Percentiles rank a stretch among this genome's conserved stretches.
Evolutionary conservation across 1,140 invertebrate genomes (phyloP).

Genomic region (Drosophila obscura): DNA sequence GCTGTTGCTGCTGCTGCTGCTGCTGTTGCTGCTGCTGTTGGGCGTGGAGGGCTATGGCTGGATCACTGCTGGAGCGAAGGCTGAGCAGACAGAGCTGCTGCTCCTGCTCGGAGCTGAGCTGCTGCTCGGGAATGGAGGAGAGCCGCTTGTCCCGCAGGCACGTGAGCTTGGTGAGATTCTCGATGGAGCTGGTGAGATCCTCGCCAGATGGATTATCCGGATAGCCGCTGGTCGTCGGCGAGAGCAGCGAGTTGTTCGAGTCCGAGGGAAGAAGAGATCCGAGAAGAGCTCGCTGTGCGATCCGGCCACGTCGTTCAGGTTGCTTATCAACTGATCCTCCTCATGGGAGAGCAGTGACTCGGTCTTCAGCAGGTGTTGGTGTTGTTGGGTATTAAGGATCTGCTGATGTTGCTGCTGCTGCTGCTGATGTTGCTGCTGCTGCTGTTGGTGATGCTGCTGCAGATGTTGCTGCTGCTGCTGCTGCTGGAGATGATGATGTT

Average conservation of each 20-base stretch:
- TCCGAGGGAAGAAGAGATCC: constrained; percentile 79
- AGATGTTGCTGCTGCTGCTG: constrained; percentile 51
- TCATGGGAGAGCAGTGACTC: constrained; percentile 71
- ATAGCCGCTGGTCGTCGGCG: constrained; percentile 64
- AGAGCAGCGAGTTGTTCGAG: constrained; percentile 78
- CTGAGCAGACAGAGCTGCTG: constrained; percentile 72
- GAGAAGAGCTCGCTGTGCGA: constrained; percentile 78
- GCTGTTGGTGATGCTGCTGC: constrained; percentile 49
- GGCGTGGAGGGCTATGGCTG: constrained; percentile 75
- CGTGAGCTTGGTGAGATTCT: constrained; percentile 80
- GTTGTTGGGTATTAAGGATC: constrained; percentile 27
- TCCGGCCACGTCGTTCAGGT: constrained; percentile 70
- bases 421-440: constrained; percentile 48
- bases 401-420: constrained; percentile 41
- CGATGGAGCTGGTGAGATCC: constrained; percentile 76
- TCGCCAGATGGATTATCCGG: constrained; percentile 60
- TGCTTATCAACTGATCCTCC: constrained; percentile 77
- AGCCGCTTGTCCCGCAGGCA: constrained; percentile 82
- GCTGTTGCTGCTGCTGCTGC: constrained; percentile 45
- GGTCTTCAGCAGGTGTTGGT: constrained; percentile 47
- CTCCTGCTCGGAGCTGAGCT: constrained; percentile 67
- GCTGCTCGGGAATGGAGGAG: constrained; percentile 83
- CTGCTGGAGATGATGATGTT: constrained; percentile 47
- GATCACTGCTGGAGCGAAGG: constrained; percentile 81
- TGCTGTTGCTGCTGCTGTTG: constrained; percentile 58